Conservation (phyloP, 2,888 invertebrate species). For the Cephus pulcher region DNA sequence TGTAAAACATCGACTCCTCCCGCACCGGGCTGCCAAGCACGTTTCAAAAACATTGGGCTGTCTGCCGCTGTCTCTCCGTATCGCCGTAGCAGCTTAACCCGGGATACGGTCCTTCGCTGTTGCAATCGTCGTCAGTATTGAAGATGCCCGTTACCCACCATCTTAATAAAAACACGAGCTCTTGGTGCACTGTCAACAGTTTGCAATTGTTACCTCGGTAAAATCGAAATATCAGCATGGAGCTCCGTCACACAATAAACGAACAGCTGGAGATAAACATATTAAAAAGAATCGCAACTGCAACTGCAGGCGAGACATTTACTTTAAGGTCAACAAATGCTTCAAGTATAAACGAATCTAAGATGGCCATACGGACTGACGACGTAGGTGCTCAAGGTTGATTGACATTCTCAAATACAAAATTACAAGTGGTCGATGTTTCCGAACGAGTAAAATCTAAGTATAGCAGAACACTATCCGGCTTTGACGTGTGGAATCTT, state of each 20-base stretch:
- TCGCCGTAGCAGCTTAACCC: not conserved
- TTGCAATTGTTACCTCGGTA: not conserved
- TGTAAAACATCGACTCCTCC: conserved; percentile 66
- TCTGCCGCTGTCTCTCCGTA: conserved; percentile 5
- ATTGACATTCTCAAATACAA: not conserved
- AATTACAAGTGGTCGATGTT: not conserved
- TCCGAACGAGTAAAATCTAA: not conserved
- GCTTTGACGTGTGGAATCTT: not conserved
- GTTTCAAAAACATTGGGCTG: conserved; percentile 48
- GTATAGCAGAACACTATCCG: not conserved
- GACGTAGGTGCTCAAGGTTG: not conserved
- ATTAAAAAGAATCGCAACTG: not conserved
- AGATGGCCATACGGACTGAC: not conserved
- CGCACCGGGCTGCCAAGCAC: conserved; percentile 48
- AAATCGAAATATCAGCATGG: not conserved
- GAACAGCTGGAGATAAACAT: not conserved
- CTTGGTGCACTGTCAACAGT: not conserved
- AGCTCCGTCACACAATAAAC: not conserved
- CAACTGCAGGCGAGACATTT: not conserved
- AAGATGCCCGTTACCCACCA: not conserved
- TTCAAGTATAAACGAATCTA: not conserved
- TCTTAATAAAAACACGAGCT: not conserved
- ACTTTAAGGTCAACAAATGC: not conserved
- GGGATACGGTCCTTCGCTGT: not conserved
- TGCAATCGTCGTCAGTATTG: not conserved